Evolutionary conservation across 2,113 vertebrate genomes (phyloP), one percentile per base, ranked within the genome.

Genomic region (Otus sunia): DNA sequence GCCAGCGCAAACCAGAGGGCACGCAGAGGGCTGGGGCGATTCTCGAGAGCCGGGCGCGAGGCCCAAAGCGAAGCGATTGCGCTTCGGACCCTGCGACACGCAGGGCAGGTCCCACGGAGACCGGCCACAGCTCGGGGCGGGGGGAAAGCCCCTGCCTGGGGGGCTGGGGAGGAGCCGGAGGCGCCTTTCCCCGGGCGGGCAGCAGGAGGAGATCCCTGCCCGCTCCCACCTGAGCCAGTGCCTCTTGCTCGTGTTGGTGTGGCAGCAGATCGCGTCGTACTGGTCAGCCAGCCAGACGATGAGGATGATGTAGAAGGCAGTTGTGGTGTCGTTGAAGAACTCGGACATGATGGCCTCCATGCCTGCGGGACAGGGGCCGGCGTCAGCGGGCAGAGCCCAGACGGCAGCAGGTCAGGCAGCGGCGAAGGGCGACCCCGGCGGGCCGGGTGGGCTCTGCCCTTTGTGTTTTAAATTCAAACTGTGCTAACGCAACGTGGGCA

Each of bases 311-410:
- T 99, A 99, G 96, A 99, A 99, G 0, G 99, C 99, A 0, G 99
- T 99, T 1, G 99, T 99, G 36, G 99, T 99, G 97, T 99, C 99
- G 0, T 99, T 99, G 98, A 99, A 99, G 97, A 99, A 99, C 97
- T 99, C 99, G 0, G 99, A 99, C 99, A 99, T 99, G 79, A 99
- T 99, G 92, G 99, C 99, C 94, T 99, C 99, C 99, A 99, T 99
- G 12, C 99, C 99, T 99, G 86, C 20, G 4, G 58, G 88, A 62
- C 20, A 69, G 25, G 45, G 45, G 12, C 27, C 2, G 56, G 23
- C 3, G 6, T 64, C 34, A 82, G 68, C 45, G 9, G 45, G 45
- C 45, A 21, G 27, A 13, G 43, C 47, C 27, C 11, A 55, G n/a
- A 11, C 6, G 25, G 22, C 10, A 1, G 60, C 62, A 29, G 43